Evolutionary conservation across 2,797 vertebrate species (phyloP).

Genomic region (Macroramphosus scolopax): DNA sequence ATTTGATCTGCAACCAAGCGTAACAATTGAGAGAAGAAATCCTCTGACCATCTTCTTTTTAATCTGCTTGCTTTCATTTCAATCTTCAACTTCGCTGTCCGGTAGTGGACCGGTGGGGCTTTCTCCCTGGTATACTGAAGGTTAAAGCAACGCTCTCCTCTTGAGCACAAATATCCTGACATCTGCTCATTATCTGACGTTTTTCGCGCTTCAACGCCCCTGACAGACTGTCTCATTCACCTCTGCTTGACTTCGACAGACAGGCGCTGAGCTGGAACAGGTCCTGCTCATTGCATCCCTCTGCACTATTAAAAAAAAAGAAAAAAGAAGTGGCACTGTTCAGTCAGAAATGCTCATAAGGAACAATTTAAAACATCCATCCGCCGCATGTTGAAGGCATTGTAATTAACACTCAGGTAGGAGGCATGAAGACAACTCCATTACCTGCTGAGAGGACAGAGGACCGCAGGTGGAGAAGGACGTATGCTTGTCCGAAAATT

Average conservation of each 20-base stretch:
- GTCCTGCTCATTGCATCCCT: conserved; percentile 14
- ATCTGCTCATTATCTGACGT: conserved; percentile 72
- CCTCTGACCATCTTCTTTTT: too few species aligned
- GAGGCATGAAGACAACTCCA: conserved; percentile 57
- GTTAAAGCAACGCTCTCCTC: conserved; percentile 56
- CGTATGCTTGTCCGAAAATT: conserved; percentile 3
- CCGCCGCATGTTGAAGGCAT: conserved; percentile 35
- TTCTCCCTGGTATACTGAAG: conserved; percentile 39
- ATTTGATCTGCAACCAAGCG: too few species aligned
- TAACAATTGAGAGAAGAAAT: too few species aligned
- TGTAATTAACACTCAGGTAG: conserved; percentile 80
- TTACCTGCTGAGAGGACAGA: conserved; percentile 62
- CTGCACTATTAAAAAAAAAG: conserved; percentile 7
- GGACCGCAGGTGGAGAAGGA: conserved; percentile 23
- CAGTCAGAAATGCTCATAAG: conserved; percentile 31
- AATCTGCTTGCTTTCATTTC: too few species aligned
- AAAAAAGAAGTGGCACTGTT: conserved; percentile 26
- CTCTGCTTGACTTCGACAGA: conserved; percentile 60
- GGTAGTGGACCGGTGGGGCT: too few species aligned
- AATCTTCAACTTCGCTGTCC: too few species aligned
- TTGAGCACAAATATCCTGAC: conserved; percentile 68
- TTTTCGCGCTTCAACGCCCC: conserved; percentile 50
- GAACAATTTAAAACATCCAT: conserved; percentile 36
- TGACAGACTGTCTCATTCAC: conserved; percentile 69
- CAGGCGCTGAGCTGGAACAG: conserved; percentile 55